phyloP scores from a whole-genome alignment of 2,888 invertebrate genomes.

The Anagyrus pseudococci region DNA sequence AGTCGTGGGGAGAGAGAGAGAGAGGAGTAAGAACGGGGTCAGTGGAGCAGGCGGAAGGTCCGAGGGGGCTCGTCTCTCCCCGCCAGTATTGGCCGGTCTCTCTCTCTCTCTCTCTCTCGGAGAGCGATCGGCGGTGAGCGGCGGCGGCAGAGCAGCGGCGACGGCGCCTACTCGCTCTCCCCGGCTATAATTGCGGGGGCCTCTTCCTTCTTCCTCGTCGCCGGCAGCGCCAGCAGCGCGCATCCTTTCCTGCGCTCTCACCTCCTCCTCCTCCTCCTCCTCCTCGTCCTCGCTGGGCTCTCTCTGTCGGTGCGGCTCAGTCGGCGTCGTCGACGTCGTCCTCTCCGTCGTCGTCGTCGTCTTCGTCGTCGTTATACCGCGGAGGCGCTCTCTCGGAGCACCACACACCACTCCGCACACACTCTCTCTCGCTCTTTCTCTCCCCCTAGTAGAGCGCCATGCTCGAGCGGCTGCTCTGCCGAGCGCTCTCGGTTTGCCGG shows the following conservation, averaged over 20 bases:
- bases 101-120: not conserved
- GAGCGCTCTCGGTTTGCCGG: too few relatives aligned
- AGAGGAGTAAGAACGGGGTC: slow-evolving; percentile 23
- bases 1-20: slow-evolving; percentile 2
- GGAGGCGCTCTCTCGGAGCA: not conserved
- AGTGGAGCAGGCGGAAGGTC: slow-evolving; percentile 33
- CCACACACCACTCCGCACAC: not conserved
- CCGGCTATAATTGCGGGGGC: slow-evolving; percentile 8
- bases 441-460: too few relatives aligned
- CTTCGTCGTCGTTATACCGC: not conserved
- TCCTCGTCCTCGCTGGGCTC: too few relatives aligned
- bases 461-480: too few relatives aligned
- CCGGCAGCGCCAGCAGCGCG: too few relatives aligned
- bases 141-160: too few relatives aligned
- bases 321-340: not conserved
- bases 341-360: not conserved
- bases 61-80: slow-evolving; percentile 22
- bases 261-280: too few relatives aligned
- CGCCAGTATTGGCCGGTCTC: slow-evolving; percentile 1
- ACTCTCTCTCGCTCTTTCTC: not conserved
- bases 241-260: too few relatives aligned
- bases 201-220: too few relatives aligned
- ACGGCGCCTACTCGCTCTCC: slow-evolving; percentile 9
- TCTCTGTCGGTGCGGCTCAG: not conserved
- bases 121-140: too few relatives aligned